A percentile compares a stretch with the other conserved stretches of the same genome.
These are phyloP conservation scores for Nephrocerus scutellatus DNA, from an alignment of 2,888 invertebrate species.

Conservation along the genomic window DNA sequence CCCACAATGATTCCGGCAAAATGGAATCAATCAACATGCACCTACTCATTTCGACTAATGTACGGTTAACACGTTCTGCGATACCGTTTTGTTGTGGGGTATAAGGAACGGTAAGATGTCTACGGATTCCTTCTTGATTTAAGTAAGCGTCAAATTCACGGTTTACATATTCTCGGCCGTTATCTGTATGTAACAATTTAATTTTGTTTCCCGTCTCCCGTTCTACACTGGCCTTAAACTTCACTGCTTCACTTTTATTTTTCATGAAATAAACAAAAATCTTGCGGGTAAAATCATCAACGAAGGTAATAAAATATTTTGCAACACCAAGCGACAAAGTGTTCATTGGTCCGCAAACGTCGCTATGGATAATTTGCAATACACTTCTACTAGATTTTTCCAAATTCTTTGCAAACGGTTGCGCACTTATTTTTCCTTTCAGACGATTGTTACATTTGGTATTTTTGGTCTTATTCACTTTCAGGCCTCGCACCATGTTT, in stretches of 20 bases:
- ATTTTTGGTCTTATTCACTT: no score
- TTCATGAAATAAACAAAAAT: slow-evolving; percentile 10
- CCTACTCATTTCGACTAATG: slow-evolving; percentile 24
- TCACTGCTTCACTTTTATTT: slow-evolving; percentile 7
- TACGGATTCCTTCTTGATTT: slow-evolving; percentile 5
- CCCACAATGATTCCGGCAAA: slow-evolving; percentile 24
- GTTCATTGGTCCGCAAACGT: slow-evolving; percentile 9
- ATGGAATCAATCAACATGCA: slow-evolving; percentile 25
- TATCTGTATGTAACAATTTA: no score
- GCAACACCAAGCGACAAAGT: slow-evolving; percentile 6
- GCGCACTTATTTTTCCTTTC: slow-evolving; percentile 7
- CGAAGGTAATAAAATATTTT: slow-evolving; percentile 11
- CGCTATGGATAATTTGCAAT: slow-evolving; percentile 8
- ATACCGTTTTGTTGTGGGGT: slow-evolving; percentile 16
- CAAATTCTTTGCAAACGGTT: slow-evolving; percentile 4
- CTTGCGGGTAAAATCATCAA: slow-evolving; percentile 7
- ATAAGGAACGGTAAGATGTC: slow-evolving; percentile 10
- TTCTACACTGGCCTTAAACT: no score
- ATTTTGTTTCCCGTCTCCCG: no score
- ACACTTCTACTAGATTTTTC: background rate
- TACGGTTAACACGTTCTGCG: slow-evolving; percentile 11
- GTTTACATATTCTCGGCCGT: no score
- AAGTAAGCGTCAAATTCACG: no score
- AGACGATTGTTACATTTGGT: slow-evolving; percentile 9
- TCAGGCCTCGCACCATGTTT: no score